phyloP scores from a whole-genome alignment of 2,113 vertebrate genomes.

The Cyrtonyx montezumae region DNA sequence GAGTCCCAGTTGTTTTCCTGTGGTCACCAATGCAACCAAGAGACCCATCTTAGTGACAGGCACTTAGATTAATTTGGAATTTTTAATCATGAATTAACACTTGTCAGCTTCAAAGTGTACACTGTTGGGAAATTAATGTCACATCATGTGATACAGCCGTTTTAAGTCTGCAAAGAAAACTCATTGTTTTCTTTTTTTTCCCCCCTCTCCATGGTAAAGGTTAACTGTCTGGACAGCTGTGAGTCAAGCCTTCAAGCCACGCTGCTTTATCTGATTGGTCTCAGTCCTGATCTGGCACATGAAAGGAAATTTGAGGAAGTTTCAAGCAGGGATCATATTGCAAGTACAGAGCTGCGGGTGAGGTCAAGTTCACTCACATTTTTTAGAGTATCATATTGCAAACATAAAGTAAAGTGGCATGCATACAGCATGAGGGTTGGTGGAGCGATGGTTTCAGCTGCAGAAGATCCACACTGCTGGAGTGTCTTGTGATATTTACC shows the following conservation, averaged over 20 bases:
- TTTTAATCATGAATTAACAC: not conserved
- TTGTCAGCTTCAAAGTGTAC: not conserved
- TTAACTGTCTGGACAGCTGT: constrained; percentile 57
- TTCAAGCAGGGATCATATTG: constrained; percentile 50
- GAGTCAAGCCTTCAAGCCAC: constrained; percentile 11
- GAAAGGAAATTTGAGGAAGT: constrained; percentile 56
- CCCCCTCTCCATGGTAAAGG: not conserved
- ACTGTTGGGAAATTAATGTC: not conserved
- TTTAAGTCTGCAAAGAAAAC: not conserved
- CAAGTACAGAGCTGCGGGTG: constrained; percentile 49
- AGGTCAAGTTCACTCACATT: constrained; percentile 51
- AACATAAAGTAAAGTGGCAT: not conserved
- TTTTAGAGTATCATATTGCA: constrained; percentile 34
- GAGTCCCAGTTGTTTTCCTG: not conserved
- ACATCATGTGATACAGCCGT: not conserved
- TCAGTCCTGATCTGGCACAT: constrained; percentile 44
- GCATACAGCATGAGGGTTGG: not conserved
- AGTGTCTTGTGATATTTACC: not conserved
- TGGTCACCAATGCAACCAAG: not conserved
- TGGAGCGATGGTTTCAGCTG: not conserved
- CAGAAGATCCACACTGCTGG: not conserved
- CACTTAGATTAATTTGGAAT: not conserved
- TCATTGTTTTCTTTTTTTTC: not conserved
- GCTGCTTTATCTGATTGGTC: constrained; percentile 61
- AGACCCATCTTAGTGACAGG: not conserved